Evolutionary conservation across 2,888 invertebrate genomes (phyloP).

Genomic region (Anarsia innoxiella): DNA sequence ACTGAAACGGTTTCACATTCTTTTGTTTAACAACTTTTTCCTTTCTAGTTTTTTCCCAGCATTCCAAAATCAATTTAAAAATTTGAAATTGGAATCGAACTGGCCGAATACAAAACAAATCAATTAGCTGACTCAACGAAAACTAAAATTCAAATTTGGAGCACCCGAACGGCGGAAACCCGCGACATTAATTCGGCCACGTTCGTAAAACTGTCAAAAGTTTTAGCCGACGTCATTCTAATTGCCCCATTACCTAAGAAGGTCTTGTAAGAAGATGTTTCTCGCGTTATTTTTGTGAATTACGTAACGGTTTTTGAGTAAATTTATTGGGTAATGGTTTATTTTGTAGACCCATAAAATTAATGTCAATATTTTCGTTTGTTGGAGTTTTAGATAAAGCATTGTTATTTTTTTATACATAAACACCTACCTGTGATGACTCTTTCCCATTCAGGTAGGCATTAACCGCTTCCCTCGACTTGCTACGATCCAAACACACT

Average conservation of each 20-base stretch:
- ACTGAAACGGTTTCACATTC: no score
- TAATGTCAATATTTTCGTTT: no score
- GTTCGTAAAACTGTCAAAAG: slow-evolving; percentile 11
- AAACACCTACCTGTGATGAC: no score
- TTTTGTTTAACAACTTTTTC: no score
- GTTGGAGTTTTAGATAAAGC: no score
- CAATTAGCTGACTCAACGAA: slow-evolving; percentile 9
- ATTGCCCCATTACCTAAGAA: slow-evolving; percentile 10
- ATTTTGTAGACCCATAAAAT: no score
- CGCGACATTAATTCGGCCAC: slow-evolving; percentile 8
- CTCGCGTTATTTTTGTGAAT: slow-evolving; percentile 4
- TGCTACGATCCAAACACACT: no score
- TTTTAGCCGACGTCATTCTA: slow-evolving; percentile 7
- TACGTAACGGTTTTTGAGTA: background rate
- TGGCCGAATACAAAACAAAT: slow-evolving; percentile 7
- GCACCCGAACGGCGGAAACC: slow-evolving; percentile 1
- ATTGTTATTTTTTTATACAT: no score
- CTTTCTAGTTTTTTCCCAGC: no score
- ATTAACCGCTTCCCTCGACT: no score
- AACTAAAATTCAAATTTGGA: slow-evolving; percentile 9
- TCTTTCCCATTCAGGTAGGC: no score
- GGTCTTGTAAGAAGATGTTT: slow-evolving; percentile 5
- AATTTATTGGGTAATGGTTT: no score
- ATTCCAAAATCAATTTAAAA: background rate
- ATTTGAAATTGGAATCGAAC: background rate